Conservation (phyloP, 2,888 invertebrate species). For the Orthosia cruda region DNA sequence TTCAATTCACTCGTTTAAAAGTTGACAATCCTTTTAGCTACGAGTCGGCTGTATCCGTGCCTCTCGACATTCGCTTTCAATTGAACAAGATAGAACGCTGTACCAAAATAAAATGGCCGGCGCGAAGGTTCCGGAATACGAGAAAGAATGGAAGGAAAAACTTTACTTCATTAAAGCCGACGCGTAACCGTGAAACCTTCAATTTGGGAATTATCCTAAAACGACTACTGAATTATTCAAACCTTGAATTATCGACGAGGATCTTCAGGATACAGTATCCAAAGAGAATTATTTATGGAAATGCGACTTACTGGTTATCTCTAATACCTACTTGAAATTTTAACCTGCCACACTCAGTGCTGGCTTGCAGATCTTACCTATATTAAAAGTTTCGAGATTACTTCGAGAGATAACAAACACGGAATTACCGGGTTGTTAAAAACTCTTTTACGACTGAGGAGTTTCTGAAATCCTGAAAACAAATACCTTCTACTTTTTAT, state of each 20-base stretch:
- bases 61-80: slow-evolving; percentile 64
- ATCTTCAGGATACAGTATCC: slow-evolving; percentile 83
- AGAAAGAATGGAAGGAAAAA: slow-evolving; percentile 72
- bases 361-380: slow-evolving; percentile 23
- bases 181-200: slow-evolving; percentile 83
- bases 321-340: slow-evolving; percentile 56
- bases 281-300: slow-evolving; percentile 84
- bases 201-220: slow-evolving; percentile 87
- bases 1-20: slow-evolving; percentile 50
- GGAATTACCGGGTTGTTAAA: slow-evolving; percentile 57
- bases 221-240: slow-evolving; percentile 88
- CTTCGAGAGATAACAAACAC: slow-evolving; percentile 48
- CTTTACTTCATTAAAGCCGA: slow-evolving; percentile 82
- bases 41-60: slow-evolving; percentile 42
- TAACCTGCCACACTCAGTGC: slow-evolving; percentile 27
- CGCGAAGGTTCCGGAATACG: slow-evolving; percentile 59
- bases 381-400: slow-evolving; percentile 50
- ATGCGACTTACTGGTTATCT: slow-evolving; percentile 77
- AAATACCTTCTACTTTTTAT: slow-evolving; percentile 50
- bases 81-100: slow-evolving; percentile 61
- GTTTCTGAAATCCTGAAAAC: slow-evolving; percentile 52
- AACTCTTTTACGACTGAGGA: slow-evolving; percentile 59
- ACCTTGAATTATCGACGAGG: slow-evolving; percentile 85
- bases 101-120: slow-evolving; percentile 59
- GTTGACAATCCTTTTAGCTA: slow-evolving; percentile 68